Conservation (phyloP, 2,888 invertebrate species). For the Tupiocoris notatus region DNA sequence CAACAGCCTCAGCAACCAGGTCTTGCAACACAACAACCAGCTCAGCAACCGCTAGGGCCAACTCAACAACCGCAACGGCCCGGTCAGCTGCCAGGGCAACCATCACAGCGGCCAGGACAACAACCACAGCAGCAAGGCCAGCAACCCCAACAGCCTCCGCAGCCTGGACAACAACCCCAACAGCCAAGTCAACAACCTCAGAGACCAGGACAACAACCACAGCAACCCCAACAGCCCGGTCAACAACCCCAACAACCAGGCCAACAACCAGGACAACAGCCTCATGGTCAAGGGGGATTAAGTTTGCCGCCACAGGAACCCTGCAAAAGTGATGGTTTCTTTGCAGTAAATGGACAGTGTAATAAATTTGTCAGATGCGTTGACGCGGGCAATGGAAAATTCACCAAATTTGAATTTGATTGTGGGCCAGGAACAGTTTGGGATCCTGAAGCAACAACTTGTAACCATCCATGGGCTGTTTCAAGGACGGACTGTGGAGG, state of each 20-base stretch:
- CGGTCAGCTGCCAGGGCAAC: constrained; percentile 15
- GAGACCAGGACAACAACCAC: constrained; percentile 24
- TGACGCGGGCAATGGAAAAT: constrained; percentile 51
- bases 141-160: constrained; percentile 3
- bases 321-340: constrained; percentile 51
- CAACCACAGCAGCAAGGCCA: constrained; percentile 22
- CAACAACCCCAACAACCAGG: constrained; percentile 27
- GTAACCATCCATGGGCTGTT: constrained; percentile 69
- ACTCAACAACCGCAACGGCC: constrained; percentile 8
- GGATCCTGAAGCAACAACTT: constrained; percentile 60
- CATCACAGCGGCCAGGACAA: constrained; percentile 36
- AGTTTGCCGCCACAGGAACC: too few relatives aligned
- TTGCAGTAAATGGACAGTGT: constrained; percentile 52
- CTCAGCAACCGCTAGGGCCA: constrained; percentile 32
- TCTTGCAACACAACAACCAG: constrained; percentile 22
- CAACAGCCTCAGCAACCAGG: constrained; percentile 27
- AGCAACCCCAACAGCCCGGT: constrained; percentile 28
- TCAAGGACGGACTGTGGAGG: constrained; percentile 47
- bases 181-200: constrained; percentile 40
- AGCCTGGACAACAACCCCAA: constrained; percentile 15
- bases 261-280: constrained; percentile 39
- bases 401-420: constrained; percentile 57
- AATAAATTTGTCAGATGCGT: constrained; percentile 55
- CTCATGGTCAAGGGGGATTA: constrained; percentile 10
- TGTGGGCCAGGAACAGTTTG: constrained; percentile 62